Base-by-base conservation (phyloP, 2,797 vertebrate species). In the Leuciscus waleckii region DNA sequence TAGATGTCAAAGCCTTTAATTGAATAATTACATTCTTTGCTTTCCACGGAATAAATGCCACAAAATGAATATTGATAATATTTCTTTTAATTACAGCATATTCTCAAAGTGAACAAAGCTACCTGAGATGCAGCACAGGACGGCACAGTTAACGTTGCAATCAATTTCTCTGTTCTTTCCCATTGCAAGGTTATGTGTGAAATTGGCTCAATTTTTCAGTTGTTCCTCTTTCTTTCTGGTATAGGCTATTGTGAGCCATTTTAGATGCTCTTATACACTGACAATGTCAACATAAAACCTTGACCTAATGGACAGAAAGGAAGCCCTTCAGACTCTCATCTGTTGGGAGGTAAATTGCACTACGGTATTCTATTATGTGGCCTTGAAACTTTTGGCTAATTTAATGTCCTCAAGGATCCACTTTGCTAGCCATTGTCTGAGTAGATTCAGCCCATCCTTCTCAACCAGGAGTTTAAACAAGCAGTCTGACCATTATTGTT, bases 291-390 rank as follows among this genome's bases (percentile, higher is more conserved):
- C 69, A 16, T 51, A 85, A 89, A 92, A 79, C 70, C 9, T 79
- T 91, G 92, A 95, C 93, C 93, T 94, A 93, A 91, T 69, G 85
- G 87, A 86, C 65, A 88, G 88, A 90, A 89, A 91, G 85, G 65
- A 89, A 83, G 90, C 87, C 90, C 85, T 89, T 87, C 77, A 87
- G 87, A 88, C 90, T 90, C 91, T 88, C 91, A 88, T 92, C 87
- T 89, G 88, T 89, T 90, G 84, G 90, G 89, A 93, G 94, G 93
- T 93, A 91, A 93, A 95, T 95, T 95, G 94, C 91, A 90, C 91
- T 83, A 82, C 82, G 13, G 89, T 93, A 92, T 94, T 95, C 92
- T 92, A 93, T 94, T 93, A 92, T 84, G 86, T 92, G 91, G 86
- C 91, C 89, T 87, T 89, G 88, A 86, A 82, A 91, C 85, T 88